These are phyloP conservation scores for Tipula helvola DNA, from an alignment of 2,888 invertebrate genomes.

Conservation along the genomic window DNA sequence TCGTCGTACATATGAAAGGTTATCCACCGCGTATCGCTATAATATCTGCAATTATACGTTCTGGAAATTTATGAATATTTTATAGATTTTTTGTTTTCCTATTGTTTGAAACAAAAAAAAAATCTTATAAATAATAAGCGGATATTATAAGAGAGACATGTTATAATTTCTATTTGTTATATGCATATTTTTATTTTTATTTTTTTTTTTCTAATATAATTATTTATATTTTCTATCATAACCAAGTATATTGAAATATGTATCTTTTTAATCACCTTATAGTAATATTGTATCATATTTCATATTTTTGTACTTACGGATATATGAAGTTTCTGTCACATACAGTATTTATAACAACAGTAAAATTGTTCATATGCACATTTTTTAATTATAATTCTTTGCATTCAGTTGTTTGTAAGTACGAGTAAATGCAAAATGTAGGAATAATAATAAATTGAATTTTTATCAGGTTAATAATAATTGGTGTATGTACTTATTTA, in stretches of 20 bases:
- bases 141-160: neutral
- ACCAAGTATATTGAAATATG: neutral
- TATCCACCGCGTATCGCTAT: neutral
- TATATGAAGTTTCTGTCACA: neutral
- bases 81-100: neutral
- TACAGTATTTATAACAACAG: neutral
- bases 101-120: neutral
- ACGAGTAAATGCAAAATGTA: neutral
- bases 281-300: neutral
- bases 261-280: slow-evolving; percentile 4
- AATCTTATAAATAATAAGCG: slow-evolving; percentile 4
- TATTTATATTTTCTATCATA: neutral
- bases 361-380: neutral
- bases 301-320: neutral
- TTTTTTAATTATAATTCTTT: neutral
- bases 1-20: neutral
- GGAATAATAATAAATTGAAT: neutral
- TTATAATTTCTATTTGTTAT: neutral
- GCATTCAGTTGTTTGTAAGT: neutral
- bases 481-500: neutral
- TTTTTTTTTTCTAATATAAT: neutral
- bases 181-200: neutral
- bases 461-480: neutral
- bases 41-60: neutral
- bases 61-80: neutral